These are phyloP conservation scores for Alcedo quadribrachys DNA, from an alignment of 2,797 vertebrate genomes.

Conservation along the genomic window DNA sequence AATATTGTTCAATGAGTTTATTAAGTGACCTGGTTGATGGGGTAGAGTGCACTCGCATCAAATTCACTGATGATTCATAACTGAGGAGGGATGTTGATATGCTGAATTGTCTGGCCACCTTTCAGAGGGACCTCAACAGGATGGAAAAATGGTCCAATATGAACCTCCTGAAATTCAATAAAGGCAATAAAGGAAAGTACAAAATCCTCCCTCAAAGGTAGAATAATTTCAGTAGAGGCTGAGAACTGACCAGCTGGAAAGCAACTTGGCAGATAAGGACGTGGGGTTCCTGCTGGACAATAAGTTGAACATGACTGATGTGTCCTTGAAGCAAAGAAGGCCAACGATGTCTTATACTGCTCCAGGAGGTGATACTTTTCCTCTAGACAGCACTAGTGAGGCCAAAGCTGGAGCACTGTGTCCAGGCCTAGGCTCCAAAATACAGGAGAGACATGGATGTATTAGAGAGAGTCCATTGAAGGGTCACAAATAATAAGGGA, in stretches of 20 bases:
- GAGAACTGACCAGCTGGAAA: neutral
- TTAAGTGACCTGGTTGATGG: neutral
- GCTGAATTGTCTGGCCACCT: neutral
- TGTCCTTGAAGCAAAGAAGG: neutral
- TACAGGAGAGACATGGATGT: neutral
- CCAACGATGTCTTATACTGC: neutral
- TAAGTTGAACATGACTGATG: accelerated
- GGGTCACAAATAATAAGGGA: neutral
- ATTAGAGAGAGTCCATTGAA: neutral
- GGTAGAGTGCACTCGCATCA: neutral
- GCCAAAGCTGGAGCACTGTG: neutral
- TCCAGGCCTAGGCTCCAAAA: neutral
- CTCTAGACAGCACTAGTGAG: neutral
- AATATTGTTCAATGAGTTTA: neutral
- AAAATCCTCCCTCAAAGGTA: neutral
- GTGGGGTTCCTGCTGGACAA: neutral
- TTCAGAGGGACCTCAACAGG: neutral
- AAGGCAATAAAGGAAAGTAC: neutral
- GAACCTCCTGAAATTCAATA: neutral
- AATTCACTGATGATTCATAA: neutral
- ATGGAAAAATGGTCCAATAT: neutral
- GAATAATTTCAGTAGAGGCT: neutral
- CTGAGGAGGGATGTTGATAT: neutral
- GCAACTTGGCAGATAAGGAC: neutral
- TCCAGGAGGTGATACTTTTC: neutral